Evolutionary conservation across 2,888 invertebrate genomes (phyloP).

Genomic region (Listrodromus nycthemerus): DNA sequence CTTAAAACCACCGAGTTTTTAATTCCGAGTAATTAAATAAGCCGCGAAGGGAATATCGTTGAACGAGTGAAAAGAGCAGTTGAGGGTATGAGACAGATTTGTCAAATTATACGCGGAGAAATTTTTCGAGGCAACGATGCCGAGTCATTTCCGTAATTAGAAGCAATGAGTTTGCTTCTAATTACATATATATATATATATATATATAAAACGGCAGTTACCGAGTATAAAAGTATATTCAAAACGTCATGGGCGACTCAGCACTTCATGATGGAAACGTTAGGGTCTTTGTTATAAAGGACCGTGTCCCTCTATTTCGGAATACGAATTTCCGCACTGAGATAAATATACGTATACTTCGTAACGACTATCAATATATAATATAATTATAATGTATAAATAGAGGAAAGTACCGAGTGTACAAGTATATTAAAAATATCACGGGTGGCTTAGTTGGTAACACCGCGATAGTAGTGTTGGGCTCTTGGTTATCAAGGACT

Average conservation of each 20-base stretch:
- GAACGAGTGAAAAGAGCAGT: constrained; percentile 3
- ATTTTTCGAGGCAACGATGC: constrained; percentile 36
- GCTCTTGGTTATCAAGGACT: constrained; percentile 58
- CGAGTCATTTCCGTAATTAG: constrained; percentile 60
- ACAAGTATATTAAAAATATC: constrained; percentile 32
- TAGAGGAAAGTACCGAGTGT: constrained; percentile 22
- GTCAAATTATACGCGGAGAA: constrained; percentile 44
- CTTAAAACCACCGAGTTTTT: not conserved
- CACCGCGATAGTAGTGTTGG: constrained; percentile 37
- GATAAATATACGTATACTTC: not conserved
- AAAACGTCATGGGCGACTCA: constrained; percentile 26
- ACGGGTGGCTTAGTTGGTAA: not conserved
- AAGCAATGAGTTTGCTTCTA: constrained; percentile 54
- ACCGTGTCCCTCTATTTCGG: constrained; percentile 49
- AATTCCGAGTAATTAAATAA: not conserved
- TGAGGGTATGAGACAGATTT: constrained; percentile 23
- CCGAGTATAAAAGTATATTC: constrained; percentile 26
- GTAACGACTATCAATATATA: too few relatives aligned
- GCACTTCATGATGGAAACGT: constrained; percentile 22
- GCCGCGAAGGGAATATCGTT: not conserved
- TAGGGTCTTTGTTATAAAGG: constrained; percentile 58
- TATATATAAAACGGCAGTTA: constrained; percentile 7
- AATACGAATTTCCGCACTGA: constrained; percentile 31
- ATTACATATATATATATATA: constrained; percentile 9
- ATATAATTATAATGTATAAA: too few relatives aligned